A percentile compares a stretch with the other conserved stretches of the same genome.
Conservation (phyloP, 2,888 invertebrate genomes). For the Halictus quadricinctus region DNA sequence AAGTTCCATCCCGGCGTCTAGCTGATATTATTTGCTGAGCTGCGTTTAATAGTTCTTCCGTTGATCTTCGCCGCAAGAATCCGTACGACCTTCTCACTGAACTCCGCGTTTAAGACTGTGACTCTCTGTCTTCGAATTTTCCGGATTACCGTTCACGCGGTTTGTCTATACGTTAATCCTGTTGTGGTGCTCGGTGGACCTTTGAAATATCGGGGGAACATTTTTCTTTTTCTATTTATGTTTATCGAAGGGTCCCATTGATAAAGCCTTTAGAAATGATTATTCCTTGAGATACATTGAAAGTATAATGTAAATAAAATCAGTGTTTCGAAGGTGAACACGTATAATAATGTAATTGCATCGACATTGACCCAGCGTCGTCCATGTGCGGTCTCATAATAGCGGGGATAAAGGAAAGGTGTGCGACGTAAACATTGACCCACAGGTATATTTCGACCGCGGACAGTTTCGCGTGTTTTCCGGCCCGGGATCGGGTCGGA, state of each 20-base stretch:
- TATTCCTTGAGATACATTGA: too few relatives aligned
- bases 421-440: neutral
- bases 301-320: too few relatives aligned
- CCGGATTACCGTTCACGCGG: neutral
- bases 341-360: too few relatives aligned
- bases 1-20: neutral
- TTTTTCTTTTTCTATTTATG: too few relatives aligned
- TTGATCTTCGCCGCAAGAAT: neutral
- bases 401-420: too few relatives aligned
- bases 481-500: neutral
- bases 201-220: too few relatives aligned
- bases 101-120: neutral
- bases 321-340: too few relatives aligned
- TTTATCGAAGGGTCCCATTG: too few relatives aligned
- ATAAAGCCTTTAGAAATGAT: too few relatives aligned
- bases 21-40: slow-evolving; percentile 3
- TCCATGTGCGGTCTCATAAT: too few relatives aligned
- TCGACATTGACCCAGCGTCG: too few relatives aligned
- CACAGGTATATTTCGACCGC: neutral
- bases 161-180: neutral
- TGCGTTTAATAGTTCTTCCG: slow-evolving; percentile 3
- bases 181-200: neutral
- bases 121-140: neutral
- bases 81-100: neutral
- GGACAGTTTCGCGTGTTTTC: neutral